Percentiles rank a stretch among this genome's conserved stretches.
phyloP scores from a whole-genome alignment of 92 coral and sea anemone species.

The Nematostella vectensis region DNA sequence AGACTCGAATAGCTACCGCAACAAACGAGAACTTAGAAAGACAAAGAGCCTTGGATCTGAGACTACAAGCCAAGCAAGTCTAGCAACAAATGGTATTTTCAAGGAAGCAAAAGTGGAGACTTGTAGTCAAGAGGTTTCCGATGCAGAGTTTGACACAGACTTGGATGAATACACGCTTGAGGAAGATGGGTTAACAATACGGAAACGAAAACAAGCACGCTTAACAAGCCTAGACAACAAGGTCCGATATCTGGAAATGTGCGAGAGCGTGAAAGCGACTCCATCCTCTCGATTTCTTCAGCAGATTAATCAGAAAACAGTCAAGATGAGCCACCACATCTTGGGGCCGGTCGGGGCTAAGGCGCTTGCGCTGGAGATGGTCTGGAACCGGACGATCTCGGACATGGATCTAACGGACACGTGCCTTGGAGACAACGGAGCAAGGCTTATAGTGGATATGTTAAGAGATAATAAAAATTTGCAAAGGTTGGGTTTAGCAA shows the following conservation, averaged over 20 bases:
- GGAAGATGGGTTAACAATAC: slow-evolving; percentile 3
- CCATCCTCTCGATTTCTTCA: slow-evolving; percentile 15
- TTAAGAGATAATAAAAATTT: slow-evolving; percentile 8
- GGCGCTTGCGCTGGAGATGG: slow-evolving; percentile 25
- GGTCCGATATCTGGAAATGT: slow-evolving; percentile 3
- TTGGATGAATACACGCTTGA: slow-evolving; percentile 3
- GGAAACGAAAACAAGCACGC: slow-evolving; percentile 5
- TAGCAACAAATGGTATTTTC: too few relatives aligned
- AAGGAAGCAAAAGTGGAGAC: too few relatives aligned
- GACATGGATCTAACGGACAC: slow-evolving; percentile 16
- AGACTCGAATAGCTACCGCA: too few relatives aligned
- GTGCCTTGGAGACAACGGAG: slow-evolving; percentile 11
- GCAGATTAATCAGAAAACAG: slow-evolving; percentile 13
- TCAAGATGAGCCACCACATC: slow-evolving; percentile 14
- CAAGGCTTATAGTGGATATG: slow-evolving; percentile 13
- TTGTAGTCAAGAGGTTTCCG: background rate
- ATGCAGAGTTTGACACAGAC: slow-evolving; percentile 21
- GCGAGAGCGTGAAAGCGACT: slow-evolving; percentile 5
- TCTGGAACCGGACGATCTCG: slow-evolving; percentile 14
- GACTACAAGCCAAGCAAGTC: too few relatives aligned
- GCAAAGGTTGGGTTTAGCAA: slow-evolving; percentile 2
- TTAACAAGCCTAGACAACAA: slow-evolving; percentile 2
- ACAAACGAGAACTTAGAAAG: too few relatives aligned
- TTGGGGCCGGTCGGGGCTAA: slow-evolving; percentile 9
- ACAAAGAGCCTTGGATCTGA: too few relatives aligned